phyloP scores from a whole-genome alignment of 2,888 invertebrate species.

The Nemotelus pantherinus region DNA sequence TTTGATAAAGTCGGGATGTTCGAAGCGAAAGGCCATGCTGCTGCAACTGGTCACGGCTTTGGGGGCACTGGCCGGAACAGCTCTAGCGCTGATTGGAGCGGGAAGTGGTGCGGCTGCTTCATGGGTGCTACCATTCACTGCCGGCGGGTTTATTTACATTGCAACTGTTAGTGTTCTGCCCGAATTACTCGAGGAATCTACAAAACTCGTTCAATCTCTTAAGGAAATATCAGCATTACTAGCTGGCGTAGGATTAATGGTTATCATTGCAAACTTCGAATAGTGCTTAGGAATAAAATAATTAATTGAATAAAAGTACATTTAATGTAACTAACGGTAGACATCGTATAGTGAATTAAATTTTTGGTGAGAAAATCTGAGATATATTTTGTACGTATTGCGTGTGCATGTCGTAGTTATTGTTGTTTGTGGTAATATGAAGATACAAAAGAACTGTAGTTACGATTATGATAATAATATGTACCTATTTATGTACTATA shows the following conservation, averaged over 20 bases:
- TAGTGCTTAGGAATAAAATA: constrained; percentile 52
- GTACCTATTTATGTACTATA: constrained; percentile 22
- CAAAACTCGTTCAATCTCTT: constrained; percentile 85
- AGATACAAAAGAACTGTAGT: background rate
- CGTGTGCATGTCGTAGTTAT: constrained; percentile 11
- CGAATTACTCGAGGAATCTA: constrained; percentile 90
- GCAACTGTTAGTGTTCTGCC: constrained; percentile 99
- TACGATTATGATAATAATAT: constrained; percentile 14
- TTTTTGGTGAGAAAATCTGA: constrained; percentile 3
- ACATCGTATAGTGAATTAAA: constrained; percentile 5
- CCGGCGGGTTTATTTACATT: constrained; percentile 99
- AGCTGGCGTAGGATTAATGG: constrained; percentile 94
- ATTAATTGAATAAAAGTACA: background rate
- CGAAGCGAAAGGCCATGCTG: constrained; percentile 91
- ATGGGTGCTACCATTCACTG: constrained; percentile 97
- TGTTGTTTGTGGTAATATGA: background rate
- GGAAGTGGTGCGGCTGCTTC: constrained; percentile 75
- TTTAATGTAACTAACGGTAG: background rate
- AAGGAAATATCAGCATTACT: constrained; percentile 90
- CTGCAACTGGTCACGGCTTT: constrained; percentile 93
- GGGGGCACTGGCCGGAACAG: constrained; percentile 93
- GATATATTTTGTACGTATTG: constrained; percentile 33
- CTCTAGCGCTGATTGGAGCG: constrained; percentile 87
- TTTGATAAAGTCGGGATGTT: constrained; percentile 95
- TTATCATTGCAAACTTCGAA: constrained; percentile 77